Evolutionary conservation across 92 coral and sea anemone species (phyloP).

Genomic region (Muricea muricata): DNA sequence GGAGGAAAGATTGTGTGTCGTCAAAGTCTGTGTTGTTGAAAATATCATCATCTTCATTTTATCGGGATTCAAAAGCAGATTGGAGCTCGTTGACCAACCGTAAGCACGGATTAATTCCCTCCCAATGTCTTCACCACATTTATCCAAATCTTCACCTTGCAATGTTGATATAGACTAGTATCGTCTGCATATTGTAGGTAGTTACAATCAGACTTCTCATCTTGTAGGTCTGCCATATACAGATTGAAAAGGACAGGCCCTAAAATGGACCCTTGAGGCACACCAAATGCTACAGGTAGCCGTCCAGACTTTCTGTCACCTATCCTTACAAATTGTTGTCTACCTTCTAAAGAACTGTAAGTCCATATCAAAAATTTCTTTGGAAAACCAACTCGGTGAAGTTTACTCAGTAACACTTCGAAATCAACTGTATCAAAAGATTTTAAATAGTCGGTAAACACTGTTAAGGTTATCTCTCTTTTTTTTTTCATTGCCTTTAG

Average conservation of each 20-base stretch:
- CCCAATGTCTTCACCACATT: neutral
- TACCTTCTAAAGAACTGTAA: neutral
- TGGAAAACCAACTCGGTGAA: neutral
- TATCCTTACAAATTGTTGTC: neutral
- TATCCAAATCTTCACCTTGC: neutral
- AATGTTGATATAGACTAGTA: neutral
- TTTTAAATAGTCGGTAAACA: no score
- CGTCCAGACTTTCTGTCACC: neutral
- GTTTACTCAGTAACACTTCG: neutral
- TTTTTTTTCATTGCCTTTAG: neutral
- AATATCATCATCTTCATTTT: no score
- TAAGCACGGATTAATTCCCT: no score
- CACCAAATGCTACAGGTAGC: neutral
- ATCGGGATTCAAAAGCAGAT: no score
- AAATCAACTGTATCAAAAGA: no score
- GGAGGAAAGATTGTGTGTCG: no score
- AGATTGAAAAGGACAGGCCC: no score
- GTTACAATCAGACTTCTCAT: neutral
- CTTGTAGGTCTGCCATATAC: no score
- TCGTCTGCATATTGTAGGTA: neutral
- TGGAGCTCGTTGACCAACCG: no score
- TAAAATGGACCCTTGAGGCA: neutral
- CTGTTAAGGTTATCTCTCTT: neutral
- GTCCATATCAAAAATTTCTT: neutral
- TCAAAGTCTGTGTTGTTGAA: no score